A percentile compares a stretch with the other conserved stretches of the same genome.
phyloP scores from a whole-genome alignment of 2,888 invertebrate species.

The Ctena decussata region DNA sequence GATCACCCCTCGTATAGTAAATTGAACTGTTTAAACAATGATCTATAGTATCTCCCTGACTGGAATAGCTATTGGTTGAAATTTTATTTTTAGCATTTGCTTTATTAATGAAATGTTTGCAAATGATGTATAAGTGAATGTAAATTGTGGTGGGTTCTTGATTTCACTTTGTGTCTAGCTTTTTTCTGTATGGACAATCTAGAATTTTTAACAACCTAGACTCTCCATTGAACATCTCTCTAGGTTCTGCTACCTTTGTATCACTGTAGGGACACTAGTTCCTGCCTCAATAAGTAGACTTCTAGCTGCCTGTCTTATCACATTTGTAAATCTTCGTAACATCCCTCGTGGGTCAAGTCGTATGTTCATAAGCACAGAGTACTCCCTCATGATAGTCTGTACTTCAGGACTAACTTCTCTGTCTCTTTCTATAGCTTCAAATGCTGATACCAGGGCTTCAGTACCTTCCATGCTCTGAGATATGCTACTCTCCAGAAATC shows the following conservation, averaged over 20 bases:
- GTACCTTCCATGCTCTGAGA: conserved; percentile 10
- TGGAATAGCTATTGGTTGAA: too few species aligned
- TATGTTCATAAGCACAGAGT: conserved; percentile 54
- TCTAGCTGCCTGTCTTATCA: conserved; percentile 50
- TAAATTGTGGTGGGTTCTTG: too few species aligned
- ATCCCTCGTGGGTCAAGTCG: conserved; percentile 53
- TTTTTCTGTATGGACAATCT: too few species aligned
- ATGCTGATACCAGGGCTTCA: conserved; percentile 17
- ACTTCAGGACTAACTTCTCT: conserved; percentile 27
- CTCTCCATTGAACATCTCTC: too few species aligned
- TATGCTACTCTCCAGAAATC: conserved; percentile 38
- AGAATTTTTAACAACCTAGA: too few species aligned
- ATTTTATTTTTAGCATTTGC: too few species aligned
- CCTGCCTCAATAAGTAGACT: conserved; percentile 31
- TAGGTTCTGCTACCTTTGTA: neutral
- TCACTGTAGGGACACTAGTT: neutral
- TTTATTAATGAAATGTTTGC: too few species aligned
- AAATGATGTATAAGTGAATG: too few species aligned
- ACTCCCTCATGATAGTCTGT: conserved; percentile 34
- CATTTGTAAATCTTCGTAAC: conserved; percentile 49
- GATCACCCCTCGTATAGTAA: too few species aligned
- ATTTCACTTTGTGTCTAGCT: too few species aligned
- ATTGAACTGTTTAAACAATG: too few species aligned
- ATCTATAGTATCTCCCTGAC: too few species aligned
- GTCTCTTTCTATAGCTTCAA: conserved; percentile 17